Evolutionary conservation across 2,888 invertebrate species (phyloP), one percentile per base, ranked within the genome.

Genomic region (Hemithea aestivaria): DNA sequence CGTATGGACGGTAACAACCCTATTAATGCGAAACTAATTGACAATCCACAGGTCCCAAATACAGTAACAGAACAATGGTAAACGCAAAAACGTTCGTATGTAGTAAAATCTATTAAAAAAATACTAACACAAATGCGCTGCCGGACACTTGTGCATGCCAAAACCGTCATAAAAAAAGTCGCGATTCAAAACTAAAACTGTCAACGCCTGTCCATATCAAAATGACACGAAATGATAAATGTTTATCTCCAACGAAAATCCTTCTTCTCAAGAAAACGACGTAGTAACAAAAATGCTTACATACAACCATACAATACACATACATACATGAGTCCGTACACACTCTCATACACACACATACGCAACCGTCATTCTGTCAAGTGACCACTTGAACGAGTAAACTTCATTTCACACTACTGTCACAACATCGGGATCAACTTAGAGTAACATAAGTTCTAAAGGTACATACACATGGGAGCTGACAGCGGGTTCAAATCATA

Each of bases 261-360:
- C 54, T 64, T 59, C 62, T 68, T 58, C 60, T 72, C 71, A 58
- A 58, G 50, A 68, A 70, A 72, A 71, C 61, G 63, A 68, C 67
- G 62, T 69, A 62, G 65, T 73, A 78, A 76, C 71, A 77, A 78
- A 76, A 53, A 72, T 66, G 66, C 67, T 62, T 64, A 72, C 68
- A 73, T 72, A 76, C 78, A 80, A 80, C 77, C 79, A 36, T 72
- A 62, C 58, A 68, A 64, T 56, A 63, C 50, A 56, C 52, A 55
- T 51, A 53, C 36, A 55, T 43, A 53, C 46, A 56, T 35, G 28
- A 26, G 32, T 28, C 29, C 39, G 16, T 5, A 38, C 8, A 22
- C 38, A 22, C 16, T 20, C 32, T 27, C 40, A 10, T 37, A 28
- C 45, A 16, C 33, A 21, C 1, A 11, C 26, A 24, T 16, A 10